Evolutionary conservation across 64 coral and sea anemone genomes (phyloP).

Genomic region (Stichodactyla helianthus): DNA sequence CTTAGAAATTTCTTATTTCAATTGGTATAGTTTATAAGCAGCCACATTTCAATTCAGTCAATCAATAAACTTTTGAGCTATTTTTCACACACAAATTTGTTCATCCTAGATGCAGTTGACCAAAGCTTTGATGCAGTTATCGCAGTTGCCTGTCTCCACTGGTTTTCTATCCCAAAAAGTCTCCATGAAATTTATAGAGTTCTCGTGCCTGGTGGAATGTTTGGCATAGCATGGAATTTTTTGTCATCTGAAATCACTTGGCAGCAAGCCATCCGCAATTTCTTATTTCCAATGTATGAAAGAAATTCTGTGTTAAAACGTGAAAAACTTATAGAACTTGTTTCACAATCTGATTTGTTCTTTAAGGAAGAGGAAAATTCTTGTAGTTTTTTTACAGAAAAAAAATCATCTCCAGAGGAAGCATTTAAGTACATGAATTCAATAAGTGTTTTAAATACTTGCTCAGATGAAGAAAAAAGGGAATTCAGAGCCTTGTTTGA

Average conservation of each 20-base stretch:
- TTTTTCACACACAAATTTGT: no score
- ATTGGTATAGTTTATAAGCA: no score
- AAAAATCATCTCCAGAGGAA: neutral
- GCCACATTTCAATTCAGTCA: no score
- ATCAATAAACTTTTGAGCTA: no score
- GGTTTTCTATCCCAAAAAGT: slow-evolving; percentile 14
- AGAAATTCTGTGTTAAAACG: neutral
- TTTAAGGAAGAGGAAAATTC: neutral
- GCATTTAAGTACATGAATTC: neutral
- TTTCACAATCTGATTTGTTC: neutral
- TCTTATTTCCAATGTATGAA: neutral
- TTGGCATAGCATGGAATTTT: slow-evolving; percentile 17
- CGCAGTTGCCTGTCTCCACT: slow-evolving; percentile 33
- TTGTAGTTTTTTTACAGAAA: neutral
- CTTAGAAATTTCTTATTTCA: no score
- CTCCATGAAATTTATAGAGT: slow-evolving; percentile 35
- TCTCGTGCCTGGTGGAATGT: slow-evolving; percentile 12
- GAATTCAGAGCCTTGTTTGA: slow-evolving; percentile 8
- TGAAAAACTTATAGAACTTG: neutral
- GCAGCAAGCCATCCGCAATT: neutral
- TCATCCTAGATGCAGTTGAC: slow-evolving; percentile 4
- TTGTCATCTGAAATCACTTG: neutral
- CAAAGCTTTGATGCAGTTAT: slow-evolving; percentile 36
- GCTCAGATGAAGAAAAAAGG: slow-evolving; percentile 1
- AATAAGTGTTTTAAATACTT: neutral